Conservation (phyloP, 1,140 invertebrate species). For the Eulimnadia texana region DNA sequence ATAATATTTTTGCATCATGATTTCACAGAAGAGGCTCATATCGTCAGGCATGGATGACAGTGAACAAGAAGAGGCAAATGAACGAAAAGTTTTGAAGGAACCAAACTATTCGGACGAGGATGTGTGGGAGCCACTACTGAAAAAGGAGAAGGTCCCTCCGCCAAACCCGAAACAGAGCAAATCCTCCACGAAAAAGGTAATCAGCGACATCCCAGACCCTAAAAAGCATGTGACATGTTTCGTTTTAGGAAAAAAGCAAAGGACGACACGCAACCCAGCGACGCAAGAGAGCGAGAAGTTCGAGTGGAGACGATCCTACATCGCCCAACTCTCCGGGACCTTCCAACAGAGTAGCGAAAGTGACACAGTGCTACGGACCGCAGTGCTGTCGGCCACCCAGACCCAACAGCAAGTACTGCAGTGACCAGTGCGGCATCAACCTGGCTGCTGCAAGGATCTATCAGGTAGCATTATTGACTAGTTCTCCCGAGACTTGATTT, state of each 20-base stretch:
- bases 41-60: slow-evolving; percentile 26
- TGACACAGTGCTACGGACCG: slow-evolving; percentile 76
- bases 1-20: slow-evolving; percentile 10
- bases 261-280: not conserved
- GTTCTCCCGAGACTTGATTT: too few relatives aligned
- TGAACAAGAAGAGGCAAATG: slow-evolving; percentile 10
- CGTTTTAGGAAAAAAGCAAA: slow-evolving; percentile 1
- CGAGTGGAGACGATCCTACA: slow-evolving; percentile 2
- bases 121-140: slow-evolving; percentile 13
- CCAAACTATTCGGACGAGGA: slow-evolving; percentile 19
- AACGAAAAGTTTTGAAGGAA: slow-evolving; percentile 11
- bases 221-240: too few relatives aligned
- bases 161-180: not conserved
- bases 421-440: slow-evolving; percentile 79
- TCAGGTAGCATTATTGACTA: too few relatives aligned
- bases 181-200: not conserved
- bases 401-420: slow-evolving; percentile 86
- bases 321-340: slow-evolving; percentile 22
- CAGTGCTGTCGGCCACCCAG: slow-evolving; percentile 62
- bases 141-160: slow-evolving; percentile 6
- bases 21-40: slow-evolving; percentile 7
- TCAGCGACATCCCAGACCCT: too few relatives aligned
- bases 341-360: slow-evolving; percentile 20
- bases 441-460: slow-evolving; percentile 74
- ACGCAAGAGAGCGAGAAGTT: slow-evolving; percentile 5